phyloP scores from a whole-genome alignment of 2,113 vertebrate species.

The Guaruba guarouba region DNA sequence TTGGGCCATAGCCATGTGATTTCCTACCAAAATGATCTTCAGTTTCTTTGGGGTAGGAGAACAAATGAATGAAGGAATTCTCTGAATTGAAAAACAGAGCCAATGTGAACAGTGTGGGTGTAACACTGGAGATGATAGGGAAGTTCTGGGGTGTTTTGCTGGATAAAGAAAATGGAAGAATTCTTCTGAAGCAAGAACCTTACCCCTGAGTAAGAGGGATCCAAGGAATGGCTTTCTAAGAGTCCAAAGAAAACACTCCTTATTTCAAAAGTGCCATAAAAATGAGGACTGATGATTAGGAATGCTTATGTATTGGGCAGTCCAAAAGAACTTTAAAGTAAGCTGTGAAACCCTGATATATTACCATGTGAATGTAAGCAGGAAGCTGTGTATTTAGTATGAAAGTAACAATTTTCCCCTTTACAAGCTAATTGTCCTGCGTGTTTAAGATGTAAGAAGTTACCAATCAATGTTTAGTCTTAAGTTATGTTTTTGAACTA shows the following conservation, averaged over 20 bases:
- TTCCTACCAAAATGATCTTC: background rate
- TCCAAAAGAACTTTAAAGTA: slow-evolving; percentile 1
- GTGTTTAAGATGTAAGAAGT: background rate
- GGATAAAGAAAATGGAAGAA: background rate
- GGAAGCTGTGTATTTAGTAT: background rate
- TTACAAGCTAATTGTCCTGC: background rate
- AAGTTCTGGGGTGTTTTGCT: background rate
- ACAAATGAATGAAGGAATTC: background rate
- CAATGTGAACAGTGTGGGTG: background rate
- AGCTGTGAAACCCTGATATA: background rate
- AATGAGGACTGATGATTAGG: background rate
- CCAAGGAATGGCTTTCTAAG: background rate
- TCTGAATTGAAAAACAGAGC: background rate
- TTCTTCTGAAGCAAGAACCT: background rate
- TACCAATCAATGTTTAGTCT: background rate
- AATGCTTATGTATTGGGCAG: background rate
- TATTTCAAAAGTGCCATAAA: background rate
- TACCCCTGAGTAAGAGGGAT: background rate
- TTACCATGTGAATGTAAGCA: background rate
- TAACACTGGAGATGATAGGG: background rate
- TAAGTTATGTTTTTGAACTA: background rate
- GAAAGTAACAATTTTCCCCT: background rate
- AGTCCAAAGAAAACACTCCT: background rate
- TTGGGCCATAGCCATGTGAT: background rate
- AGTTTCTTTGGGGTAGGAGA: background rate